Evolutionary conservation across 2,888 invertebrate species (phyloP).

Genomic region (Tipula confusa): DNA sequence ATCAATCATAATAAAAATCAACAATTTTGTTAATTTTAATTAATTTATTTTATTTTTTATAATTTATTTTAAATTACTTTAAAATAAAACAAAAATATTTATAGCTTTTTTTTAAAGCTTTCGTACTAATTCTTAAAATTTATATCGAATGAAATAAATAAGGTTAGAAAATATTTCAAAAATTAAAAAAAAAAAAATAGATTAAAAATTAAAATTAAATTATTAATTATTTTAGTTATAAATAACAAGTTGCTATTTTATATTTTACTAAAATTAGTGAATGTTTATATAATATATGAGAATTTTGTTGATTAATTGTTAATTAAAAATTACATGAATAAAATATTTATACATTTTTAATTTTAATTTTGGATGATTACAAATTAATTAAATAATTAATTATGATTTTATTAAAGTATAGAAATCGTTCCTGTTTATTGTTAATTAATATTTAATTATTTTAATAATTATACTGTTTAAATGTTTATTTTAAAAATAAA

Average conservation of each 20-base stretch:
- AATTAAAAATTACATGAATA: not conserved
- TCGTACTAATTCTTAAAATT: not conserved
- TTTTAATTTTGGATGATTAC: not conserved
- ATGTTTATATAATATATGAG: not conserved
- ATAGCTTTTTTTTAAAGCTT: not conserved
- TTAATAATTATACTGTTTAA: not conserved
- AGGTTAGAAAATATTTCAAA: not conserved
- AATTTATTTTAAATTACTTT: not conserved
- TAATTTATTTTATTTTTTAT: not conserved
- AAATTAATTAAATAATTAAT: not conserved
- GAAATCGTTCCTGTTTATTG: not conserved
- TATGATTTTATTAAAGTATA: not conserved
- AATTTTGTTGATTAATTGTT: not conserved
- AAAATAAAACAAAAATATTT: not conserved
- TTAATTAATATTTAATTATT: not conserved
- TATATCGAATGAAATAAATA: not conserved
- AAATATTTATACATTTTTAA: not conserved
- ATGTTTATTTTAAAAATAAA: not conserved
- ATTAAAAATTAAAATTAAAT: not conserved
- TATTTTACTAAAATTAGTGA: not conserved
- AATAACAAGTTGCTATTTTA: not conserved
- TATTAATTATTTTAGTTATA: not conserved
- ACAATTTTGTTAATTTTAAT: not conserved
- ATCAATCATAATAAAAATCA: not conserved
- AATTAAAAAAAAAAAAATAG: not conserved